Evolutionary conservation across 2,113 vertebrate species (phyloP).

Genomic region (Poecile atricapillus): DNA sequence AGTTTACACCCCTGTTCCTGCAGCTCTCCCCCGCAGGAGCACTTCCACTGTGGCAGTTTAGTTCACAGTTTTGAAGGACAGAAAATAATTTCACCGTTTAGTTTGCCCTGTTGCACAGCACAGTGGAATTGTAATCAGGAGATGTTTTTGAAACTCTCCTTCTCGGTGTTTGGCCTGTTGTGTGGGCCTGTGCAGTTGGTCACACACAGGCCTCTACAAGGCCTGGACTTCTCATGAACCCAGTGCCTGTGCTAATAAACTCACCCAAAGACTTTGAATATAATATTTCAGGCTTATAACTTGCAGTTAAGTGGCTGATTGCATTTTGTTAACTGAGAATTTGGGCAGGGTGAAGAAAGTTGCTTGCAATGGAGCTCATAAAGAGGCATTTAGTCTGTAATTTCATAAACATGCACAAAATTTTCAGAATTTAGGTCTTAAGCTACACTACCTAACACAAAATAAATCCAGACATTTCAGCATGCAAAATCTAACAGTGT

Average conservation of each 20-base stretch:
- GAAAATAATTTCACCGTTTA: background rate
- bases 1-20: background rate
- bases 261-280: background rate
- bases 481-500: background rate
- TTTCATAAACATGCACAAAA: background rate
- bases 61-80: background rate
- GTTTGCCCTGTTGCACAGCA: background rate
- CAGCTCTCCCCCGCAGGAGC: background rate
- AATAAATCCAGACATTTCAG: background rate
- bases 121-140: background rate
- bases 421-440: background rate
- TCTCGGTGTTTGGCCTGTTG: background rate
- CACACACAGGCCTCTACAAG: background rate
- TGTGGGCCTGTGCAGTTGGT: accelerated
- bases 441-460: accelerated
- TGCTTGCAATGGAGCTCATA: background rate
- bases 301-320: background rate
- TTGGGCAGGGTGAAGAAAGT: no score
- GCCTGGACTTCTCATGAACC: background rate
- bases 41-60: background rate
- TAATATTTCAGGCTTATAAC: background rate
- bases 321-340: background rate
- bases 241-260: background rate
- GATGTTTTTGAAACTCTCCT: background rate
- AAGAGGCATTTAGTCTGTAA: background rate